phyloP scores from a whole-genome alignment of 2,888 invertebrate species.

The Polydesmus complanatus region DNA sequence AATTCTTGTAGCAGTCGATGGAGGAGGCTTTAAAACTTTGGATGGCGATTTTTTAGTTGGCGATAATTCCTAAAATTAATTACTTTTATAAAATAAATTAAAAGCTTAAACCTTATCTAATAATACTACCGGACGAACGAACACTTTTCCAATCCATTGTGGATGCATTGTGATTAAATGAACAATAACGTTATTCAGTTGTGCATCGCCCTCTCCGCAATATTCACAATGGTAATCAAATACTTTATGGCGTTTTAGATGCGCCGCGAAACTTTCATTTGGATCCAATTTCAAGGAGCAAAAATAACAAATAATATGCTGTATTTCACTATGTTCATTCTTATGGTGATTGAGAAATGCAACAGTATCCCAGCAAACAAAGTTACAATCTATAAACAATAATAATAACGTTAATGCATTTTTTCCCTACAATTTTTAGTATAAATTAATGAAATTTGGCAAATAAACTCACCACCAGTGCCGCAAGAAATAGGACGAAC shows the following conservation, averaged over 20 bases:
- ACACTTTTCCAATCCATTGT: slow-evolving; percentile 20
- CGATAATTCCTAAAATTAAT: too few relatives aligned
- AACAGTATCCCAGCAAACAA: background rate
- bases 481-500: slow-evolving; percentile 3
- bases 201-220: slow-evolving; percentile 34
- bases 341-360: background rate
- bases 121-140: slow-evolving; percentile 9
- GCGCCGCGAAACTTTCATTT: background rate
- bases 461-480: background rate
- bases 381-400: background rate
- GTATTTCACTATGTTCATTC: background rate
- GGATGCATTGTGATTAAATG: slow-evolving; percentile 34
- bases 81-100: too few relatives aligned
- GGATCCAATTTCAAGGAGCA: background rate
- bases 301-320: background rate
- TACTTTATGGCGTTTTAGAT: slow-evolving; percentile 9
- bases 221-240: slow-evolving; percentile 39
- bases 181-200: slow-evolving; percentile 32
- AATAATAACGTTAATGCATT: background rate
- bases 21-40: background rate
- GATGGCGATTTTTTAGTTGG: too few relatives aligned
- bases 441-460: background rate
- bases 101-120: too few relatives aligned
- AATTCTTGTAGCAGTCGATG: background rate
- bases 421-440: background rate